These are phyloP conservation scores for Trichosurus vulpecula DNA, from an alignment of 2,797 vertebrate genomes.

Conservation along the genomic window DNA sequence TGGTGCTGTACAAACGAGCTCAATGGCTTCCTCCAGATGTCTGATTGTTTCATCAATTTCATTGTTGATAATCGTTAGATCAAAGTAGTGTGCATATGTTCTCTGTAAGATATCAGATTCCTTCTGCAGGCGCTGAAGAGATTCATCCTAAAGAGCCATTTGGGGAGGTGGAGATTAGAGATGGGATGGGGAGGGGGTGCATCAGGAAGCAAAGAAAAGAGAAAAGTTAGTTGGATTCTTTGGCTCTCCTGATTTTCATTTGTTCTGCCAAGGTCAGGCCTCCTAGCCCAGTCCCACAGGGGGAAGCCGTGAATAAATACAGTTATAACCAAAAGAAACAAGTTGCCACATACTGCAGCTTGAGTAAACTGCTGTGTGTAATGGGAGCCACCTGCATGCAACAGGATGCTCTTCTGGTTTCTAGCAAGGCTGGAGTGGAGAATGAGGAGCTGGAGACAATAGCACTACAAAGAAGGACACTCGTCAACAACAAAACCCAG, in stretches of 20 bases:
- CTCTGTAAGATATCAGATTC: conserved; percentile 98
- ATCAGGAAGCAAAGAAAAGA: conserved; percentile 64
- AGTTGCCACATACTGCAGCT: background rate
- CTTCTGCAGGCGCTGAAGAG: conserved; percentile 98
- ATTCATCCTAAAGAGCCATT: conserved; percentile 90
- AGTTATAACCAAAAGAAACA: background rate
- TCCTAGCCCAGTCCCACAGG: background rate
- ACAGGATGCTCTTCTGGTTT: conserved; percentile 31
- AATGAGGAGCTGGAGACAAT: background rate
- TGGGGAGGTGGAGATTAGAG: background rate
- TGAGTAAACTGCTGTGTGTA: background rate
- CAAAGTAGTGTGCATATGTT: conserved; percentile 99
- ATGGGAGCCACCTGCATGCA: conserved; percentile 30
- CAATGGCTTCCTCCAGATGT: conserved; percentile 98
- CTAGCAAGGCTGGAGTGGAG: background rate
- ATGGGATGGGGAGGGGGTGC: background rate
- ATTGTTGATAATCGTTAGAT: conserved; percentile 99
- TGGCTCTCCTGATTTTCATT: background rate
- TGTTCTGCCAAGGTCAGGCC: conserved; percentile 15
- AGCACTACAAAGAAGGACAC: conserved; percentile 18
- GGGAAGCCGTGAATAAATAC: background rate
- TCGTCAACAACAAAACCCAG: background rate
- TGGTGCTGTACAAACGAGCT: conserved; percentile 94
- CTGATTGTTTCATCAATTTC: conserved; percentile 99
- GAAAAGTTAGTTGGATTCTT: conserved; percentile 68